phyloP scores from a whole-genome alignment of 2,797 vertebrate species.

The Eurystomus glaucurus region DNA sequence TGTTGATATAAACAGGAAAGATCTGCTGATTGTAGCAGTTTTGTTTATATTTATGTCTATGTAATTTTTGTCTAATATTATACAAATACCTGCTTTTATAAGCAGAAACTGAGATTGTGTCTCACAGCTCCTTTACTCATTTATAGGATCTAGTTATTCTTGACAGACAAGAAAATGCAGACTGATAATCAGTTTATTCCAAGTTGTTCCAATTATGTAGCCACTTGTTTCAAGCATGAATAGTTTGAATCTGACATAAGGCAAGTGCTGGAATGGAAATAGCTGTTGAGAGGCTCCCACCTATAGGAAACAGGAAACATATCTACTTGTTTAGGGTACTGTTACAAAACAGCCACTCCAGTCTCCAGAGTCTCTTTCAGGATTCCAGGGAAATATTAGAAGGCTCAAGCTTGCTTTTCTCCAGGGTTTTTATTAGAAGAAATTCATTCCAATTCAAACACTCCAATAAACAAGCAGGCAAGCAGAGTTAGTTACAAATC shows the following conservation, averaged over 20 bases:
- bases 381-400: slow-evolving; percentile 33
- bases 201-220: slow-evolving; percentile 52
- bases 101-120: not conserved
- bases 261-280: slow-evolving; percentile 29
- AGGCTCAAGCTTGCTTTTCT: not conserved
- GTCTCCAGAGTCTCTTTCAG: not conserved
- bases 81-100: not conserved
- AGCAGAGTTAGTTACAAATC: slow-evolving; percentile 3
- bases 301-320: slow-evolving; percentile 21
- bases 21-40: not conserved
- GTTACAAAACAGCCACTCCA: not conserved
- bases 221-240: slow-evolving; percentile 6
- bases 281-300: slow-evolving; percentile 49
- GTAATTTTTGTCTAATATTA: not conserved
- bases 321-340: not conserved
- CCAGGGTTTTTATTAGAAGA: slow-evolving; percentile 5
- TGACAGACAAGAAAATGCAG: not conserved
- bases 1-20: not conserved
- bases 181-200: slow-evolving; percentile 34
- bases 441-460: not conserved
- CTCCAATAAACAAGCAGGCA: slow-evolving; percentile 6
- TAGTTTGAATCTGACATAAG: slow-evolving; percentile 19
- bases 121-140: not conserved
- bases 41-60: rapidly evolving
- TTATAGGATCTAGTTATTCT: not conserved